These are phyloP conservation scores for Gnathonemus echidnorhynchus DNA, from an alignment of 2,113 vertebrate genomes.

Conservation along the genomic window DNA sequence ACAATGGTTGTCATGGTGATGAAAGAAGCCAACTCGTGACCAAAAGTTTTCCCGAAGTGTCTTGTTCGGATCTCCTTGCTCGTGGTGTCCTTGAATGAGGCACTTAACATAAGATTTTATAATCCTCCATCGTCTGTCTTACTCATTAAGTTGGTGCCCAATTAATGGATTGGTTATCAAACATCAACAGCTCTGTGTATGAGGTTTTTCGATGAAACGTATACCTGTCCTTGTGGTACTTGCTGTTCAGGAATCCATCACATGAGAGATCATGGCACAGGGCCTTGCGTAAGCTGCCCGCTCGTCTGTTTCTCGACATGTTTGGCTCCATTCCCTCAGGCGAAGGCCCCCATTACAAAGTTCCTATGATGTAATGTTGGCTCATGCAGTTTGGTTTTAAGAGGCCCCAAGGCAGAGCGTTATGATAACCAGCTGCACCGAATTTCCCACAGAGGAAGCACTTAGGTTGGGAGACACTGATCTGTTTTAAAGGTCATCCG, in stretches of 20 bases:
- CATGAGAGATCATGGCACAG: not conserved
- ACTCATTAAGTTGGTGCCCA: not conserved
- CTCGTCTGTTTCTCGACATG: not conserved
- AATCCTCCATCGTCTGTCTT: not conserved
- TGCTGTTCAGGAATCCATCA: no score
- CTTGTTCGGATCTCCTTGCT: not conserved
- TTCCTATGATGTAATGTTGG: constrained; percentile 9
- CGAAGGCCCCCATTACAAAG: not conserved
- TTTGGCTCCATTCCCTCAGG: not conserved
- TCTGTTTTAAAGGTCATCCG: not conserved
- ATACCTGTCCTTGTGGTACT: not conserved
- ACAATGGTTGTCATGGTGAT: not conserved
- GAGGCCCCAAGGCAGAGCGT: not conserved
- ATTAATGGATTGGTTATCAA: not conserved
- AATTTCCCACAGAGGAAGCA: not conserved
- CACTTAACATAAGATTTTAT: not conserved
- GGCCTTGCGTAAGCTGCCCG: not conserved
- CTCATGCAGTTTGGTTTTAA: not conserved
- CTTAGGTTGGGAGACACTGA: not conserved
- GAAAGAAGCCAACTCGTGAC: not conserved
- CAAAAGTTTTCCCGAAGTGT: not conserved
- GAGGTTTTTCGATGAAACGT: not conserved
- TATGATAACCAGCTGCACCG: not conserved
- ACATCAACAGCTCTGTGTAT: not conserved
- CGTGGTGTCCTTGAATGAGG: not conserved